Conservation (phyloP, 2,888 invertebrate genomes). For the Piscicola geometra region DNA sequence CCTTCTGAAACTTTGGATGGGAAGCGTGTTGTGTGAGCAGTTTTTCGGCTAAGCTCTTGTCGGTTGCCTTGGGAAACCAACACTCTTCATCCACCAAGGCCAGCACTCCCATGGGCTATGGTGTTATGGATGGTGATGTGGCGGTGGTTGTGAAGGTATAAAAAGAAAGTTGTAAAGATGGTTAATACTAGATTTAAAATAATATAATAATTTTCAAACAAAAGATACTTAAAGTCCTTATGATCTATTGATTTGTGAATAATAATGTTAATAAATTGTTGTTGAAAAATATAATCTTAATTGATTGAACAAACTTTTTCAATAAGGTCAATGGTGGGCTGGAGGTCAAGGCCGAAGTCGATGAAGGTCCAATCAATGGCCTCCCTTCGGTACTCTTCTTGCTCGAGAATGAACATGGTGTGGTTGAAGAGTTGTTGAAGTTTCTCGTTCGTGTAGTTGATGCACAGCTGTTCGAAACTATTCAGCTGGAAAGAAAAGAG, state of each 20-base stretch:
- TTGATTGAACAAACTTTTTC: conserved; percentile 67
- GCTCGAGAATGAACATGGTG: conserved; percentile 99
- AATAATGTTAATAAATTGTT: too few relatives aligned
- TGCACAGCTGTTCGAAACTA: conserved; percentile 97
- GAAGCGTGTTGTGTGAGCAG: conserved; percentile 86
- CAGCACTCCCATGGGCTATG: conserved; percentile 92
- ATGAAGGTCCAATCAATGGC: conserved; percentile 99
- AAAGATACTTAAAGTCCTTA: neutral
- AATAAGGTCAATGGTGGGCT: conserved; percentile 97
- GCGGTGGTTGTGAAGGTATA: too few relatives aligned
- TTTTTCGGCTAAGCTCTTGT: conserved; percentile 97
- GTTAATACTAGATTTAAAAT: too few relatives aligned
- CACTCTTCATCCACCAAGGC: conserved; percentile 97
- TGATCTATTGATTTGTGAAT: too few relatives aligned
- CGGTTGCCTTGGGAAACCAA: conserved; percentile 99
- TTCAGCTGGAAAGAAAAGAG: conserved; percentile 63
- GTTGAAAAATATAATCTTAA: neutral
- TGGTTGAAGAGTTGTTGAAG: conserved; percentile 99
- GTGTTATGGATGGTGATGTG: conserved; percentile 28
- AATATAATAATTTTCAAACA: neutral
- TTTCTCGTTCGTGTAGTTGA: conserved; percentile 99
- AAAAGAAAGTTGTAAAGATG: too few relatives aligned
- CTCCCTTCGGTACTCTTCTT: conserved; percentile 98
- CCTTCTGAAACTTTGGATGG: conserved; percentile 94
- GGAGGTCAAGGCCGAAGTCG: conserved; percentile 96